These are phyloP conservation scores for Orbicella faveolata DNA, from an alignment of 64 coral and sea anemone genomes.

Conservation along the genomic window DNA sequence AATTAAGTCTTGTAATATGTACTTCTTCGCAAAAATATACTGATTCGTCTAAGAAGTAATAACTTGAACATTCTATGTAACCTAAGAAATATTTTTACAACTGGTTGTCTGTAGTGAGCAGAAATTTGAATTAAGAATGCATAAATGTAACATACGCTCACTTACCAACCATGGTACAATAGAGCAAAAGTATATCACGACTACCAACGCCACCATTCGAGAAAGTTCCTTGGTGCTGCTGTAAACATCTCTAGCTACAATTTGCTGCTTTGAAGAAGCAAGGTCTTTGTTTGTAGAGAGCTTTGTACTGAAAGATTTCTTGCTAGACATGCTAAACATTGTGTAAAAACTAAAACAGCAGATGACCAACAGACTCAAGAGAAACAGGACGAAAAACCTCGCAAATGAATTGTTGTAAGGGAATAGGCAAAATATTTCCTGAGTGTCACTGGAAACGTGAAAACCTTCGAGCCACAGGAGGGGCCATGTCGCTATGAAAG, in stretches of 20 bases:
- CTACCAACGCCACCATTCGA: slow-evolving; percentile 26
- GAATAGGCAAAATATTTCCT: slow-evolving; percentile 48
- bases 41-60: no score
- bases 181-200: slow-evolving; percentile 22
- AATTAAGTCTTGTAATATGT: no score
- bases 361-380: background rate
- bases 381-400: slow-evolving; percentile 18
- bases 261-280: background rate
- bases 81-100: no score
- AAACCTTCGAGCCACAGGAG: slow-evolving; percentile 23
- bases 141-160: no score
- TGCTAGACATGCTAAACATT: slow-evolving; percentile 20
- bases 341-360: slow-evolving; percentile 16
- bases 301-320: slow-evolving; percentile 42
- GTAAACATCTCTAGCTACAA: slow-evolving; percentile 7
- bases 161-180: slow-evolving; percentile 57
- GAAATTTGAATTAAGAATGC: background rate
- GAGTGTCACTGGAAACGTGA: background rate
- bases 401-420: slow-evolving; percentile 14
- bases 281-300: background rate
- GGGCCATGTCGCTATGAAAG: slow-evolving; percentile 52
- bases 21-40: no score
- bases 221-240: slow-evolving; percentile 1
- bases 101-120: background rate
- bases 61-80: no score